Percentiles rank a stretch among this genome's conserved stretches.
Evolutionary conservation across 2,113 vertebrate species (phyloP).

Genomic region (Deroptyus accipitrinus): DNA sequence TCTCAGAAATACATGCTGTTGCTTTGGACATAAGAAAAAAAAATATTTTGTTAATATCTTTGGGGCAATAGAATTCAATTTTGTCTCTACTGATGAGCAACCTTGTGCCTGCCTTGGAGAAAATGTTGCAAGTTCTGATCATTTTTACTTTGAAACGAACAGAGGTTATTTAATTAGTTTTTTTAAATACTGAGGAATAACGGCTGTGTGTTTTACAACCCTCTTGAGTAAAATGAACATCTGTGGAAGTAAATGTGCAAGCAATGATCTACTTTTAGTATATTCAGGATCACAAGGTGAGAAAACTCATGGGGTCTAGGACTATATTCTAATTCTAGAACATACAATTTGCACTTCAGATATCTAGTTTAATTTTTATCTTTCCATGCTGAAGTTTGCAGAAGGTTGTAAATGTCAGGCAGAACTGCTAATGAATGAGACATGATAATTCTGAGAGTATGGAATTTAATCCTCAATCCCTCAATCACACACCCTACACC

Average conservation of each 20-base stretch:
- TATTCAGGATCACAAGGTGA: not conserved
- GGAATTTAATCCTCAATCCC: not conserved
- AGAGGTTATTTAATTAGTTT: not conserved
- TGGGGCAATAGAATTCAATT: not conserved
- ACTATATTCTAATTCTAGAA: not conserved
- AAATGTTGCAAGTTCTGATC: not conserved
- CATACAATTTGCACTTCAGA: not conserved
- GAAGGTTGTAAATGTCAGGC: not conserved
- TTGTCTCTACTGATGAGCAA: not conserved
- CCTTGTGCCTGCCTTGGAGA: not conserved
- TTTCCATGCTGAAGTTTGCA: not conserved
- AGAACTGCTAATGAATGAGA: not conserved
- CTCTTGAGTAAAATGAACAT: not conserved
- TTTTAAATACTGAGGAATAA: not conserved
- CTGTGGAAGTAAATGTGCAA: not conserved
- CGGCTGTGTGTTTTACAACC: not conserved
- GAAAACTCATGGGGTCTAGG: not conserved
- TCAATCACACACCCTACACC: not conserved
- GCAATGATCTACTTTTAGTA: not conserved
- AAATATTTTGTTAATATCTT: not conserved
- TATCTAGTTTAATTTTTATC: not conserved
- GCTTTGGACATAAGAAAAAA: not conserved
- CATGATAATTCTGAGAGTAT: not conserved
- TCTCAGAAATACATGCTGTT: fast-evolving
- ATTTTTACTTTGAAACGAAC: not conserved